A percentile compares a stretch with the other conserved stretches of the same genome.
Evolutionary conservation across 2,888 invertebrate genomes (phyloP).

Genomic region (Eristalinus aeneus): DNA sequence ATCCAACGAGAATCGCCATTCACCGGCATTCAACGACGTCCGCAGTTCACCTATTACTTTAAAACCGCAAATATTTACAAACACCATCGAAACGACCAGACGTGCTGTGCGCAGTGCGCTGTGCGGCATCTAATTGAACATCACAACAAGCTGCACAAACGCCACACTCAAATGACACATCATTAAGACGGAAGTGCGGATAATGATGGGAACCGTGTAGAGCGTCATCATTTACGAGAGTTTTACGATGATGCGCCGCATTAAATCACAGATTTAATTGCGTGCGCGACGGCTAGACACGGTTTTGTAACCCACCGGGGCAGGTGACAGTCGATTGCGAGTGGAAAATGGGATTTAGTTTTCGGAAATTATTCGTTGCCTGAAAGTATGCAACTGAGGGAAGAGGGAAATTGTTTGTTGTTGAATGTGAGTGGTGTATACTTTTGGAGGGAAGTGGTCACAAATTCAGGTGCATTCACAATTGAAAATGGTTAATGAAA

Average conservation of each 20-base stretch:
- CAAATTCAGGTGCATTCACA: background rate
- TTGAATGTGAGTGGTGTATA: background rate
- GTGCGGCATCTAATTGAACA: conserved; percentile 18
- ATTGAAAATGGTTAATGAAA: background rate
- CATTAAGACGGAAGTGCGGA: background rate
- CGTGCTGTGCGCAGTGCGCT: background rate
- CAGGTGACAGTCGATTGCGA: background rate
- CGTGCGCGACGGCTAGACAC: background rate
- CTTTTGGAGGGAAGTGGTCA: background rate
- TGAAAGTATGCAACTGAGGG: background rate
- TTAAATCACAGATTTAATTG: conserved; percentile 38
- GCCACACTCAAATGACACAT: conserved; percentile 6
- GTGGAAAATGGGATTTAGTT: background rate
- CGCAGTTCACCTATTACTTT: conserved; percentile 13
- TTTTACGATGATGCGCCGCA: conserved; percentile 15
- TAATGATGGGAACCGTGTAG: conserved; percentile 24
- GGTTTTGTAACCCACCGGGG: background rate
- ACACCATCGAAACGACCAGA: background rate
- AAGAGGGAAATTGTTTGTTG: background rate
- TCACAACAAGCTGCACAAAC: conserved; percentile 9
- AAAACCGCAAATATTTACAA: conserved; percentile 42
- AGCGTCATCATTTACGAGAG: conserved; percentile 14
- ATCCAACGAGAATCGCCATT: conserved; percentile 17
- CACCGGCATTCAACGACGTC: background rate
- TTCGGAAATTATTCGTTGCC: background rate